Base-by-base conservation (phyloP, 2,113 vertebrate species). In the Ptyas mucosa region DNA sequence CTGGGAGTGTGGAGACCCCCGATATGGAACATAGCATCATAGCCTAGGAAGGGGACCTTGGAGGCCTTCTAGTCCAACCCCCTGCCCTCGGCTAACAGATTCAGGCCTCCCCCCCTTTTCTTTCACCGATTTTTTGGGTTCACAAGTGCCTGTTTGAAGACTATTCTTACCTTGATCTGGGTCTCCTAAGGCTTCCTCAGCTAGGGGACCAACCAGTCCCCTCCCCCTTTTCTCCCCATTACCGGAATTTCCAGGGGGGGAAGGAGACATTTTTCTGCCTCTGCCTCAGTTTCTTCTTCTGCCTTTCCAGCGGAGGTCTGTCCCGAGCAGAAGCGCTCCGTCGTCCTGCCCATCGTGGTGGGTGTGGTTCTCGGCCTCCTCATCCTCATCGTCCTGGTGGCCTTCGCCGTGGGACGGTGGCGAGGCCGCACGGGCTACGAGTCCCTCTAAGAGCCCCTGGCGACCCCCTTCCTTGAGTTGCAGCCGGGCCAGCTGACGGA, bases 291-390 rank as follows among this genome's bases (percentile, higher is more conserved):
- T 8, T 15, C 3, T 88, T 5, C 51, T 34, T 58, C 18, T 7
- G 7, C 57, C 29, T 52, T 86, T 11, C 97, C 97, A 98, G 98
- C 94, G 55, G 97, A 98, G 53, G 0, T 8, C 1, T 97, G 98
- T 95, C 34, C 95, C 0, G 96, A 95, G 0, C 97, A 97, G 92
- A 46, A 87, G 21, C 93, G 89, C 0, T 91, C 97, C 91, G 97
- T 98, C 93, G 57, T 93, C 0, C 95, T 98, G 54, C 98, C 98
- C 86, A 97, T 99, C 3, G 97, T 96, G 0, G 97, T 99, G 9
- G 98, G 98, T 1, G 88, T 99, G 21, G 94, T 98, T 1, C 96
- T 98, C 5, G 92, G 98, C 23, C 92, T 98, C 91, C 98, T 99
- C 90, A 97, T 99, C 20, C 0, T 97, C 69, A 93, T 98, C 2